These are phyloP conservation scores for Xyrauchen texanus DNA, from an alignment of 2,113 vertebrate genomes.

Conservation along the genomic window DNA sequence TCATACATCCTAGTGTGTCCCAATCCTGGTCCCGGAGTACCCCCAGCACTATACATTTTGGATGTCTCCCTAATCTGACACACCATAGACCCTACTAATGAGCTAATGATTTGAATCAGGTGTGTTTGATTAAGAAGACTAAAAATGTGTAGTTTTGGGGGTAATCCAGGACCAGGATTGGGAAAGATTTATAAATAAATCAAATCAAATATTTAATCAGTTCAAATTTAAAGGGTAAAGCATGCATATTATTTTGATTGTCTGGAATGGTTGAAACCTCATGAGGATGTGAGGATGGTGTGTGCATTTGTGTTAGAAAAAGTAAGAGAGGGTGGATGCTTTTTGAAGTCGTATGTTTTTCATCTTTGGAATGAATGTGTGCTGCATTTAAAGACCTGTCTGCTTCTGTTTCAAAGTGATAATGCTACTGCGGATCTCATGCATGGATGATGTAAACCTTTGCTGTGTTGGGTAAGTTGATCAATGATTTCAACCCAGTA, in stretches of 20 bases:
- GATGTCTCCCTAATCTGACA: no score
- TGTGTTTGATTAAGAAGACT: no score
- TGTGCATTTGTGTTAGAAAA: not conserved
- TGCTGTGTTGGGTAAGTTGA: not conserved
- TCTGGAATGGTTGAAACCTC: conserved; percentile 11
- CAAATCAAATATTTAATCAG: no score
- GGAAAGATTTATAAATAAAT: no score
- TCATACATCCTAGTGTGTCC: no score
- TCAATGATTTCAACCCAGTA: not conserved
- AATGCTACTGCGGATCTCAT: not conserved
- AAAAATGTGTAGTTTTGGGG: no score
- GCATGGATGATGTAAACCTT: not conserved
- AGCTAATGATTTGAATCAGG: no score
- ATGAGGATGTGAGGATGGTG: conserved; percentile 1
- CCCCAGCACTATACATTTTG: no score
- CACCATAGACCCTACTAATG: no score
- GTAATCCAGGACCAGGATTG: no score
- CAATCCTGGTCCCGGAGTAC: no score
- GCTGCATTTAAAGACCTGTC: conserved; percentile 34
- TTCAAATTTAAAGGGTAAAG: not conserved
- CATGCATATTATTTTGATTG: no score
- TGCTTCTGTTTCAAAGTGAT: conserved; percentile 22
- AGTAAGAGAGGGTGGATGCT: conserved; percentile 3
- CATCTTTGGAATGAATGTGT: conserved; percentile 37
- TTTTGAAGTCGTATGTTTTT: conserved; percentile 41